Base-by-base conservation (phyloP, 1,140 invertebrate genomes). In the Rhyzopertha dominica region DNA sequence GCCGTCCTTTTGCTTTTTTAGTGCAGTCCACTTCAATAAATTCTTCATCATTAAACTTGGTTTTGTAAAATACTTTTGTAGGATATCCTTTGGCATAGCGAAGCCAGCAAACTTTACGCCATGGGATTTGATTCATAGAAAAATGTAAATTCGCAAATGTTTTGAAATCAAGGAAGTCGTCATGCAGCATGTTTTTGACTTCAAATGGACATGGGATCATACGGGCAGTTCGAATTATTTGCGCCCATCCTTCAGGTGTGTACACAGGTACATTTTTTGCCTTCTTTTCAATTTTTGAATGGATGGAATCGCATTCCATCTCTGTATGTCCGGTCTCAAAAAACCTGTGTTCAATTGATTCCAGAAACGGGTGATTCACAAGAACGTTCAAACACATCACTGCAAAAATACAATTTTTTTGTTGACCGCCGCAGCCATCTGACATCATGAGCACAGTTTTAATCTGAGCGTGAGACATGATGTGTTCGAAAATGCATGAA, bases 361-460 rank as follows among this genome's bases (percentile, higher is more conserved):
- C 20, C 19, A 66, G 54, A 31, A 54, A 53, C 13, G 40, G 34
- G 19, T 61, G 46, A 29, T 47, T 43, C 4, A 23, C 28, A 2
- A 65, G 47, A 14, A 60, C 55, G 24, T 59, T 59, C 5, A 57
- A 16, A 37, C 61, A 67, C 38, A 67, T 49, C 5, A 55, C 40
- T 38, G 56, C 50, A 17, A 67, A 56, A 36, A 37, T 62, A 38
- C 60, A 59, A 49, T 69, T 69, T 51, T 69, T 63, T 42, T 70
- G 63, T 57, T 68, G 65, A 0, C 65, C 65, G 5, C 43, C 43
- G 49, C 66, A 70, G 42, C 68, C 68, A 31, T 70, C 64, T 1
- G 65, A 66, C 50, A 69, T 53, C 25, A 51, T 59, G 29, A 43
- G 48, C 44, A 47, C 40, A 44, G 34, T 41, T 34, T 39, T 54